Evolutionary conservation across 2,888 invertebrate species (phyloP), one percentile per base, ranked within the genome.

Genomic region (Nymphalis urticae): DNA sequence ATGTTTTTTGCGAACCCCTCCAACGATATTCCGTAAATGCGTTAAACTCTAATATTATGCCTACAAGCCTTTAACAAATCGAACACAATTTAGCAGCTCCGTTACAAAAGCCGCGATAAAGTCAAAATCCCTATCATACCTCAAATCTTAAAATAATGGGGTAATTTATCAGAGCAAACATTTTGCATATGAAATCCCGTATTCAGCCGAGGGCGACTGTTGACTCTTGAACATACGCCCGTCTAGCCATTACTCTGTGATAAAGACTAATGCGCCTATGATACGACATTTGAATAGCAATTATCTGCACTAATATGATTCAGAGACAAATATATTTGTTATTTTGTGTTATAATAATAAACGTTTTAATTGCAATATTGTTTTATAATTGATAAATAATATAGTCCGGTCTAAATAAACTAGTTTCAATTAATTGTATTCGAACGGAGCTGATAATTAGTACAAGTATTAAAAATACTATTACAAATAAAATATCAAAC

Each of bases 141-240:
- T 78, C 81, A 84, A 87, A 88, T 89, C 85, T 87, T 85, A 82
- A 88, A 75, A 83, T 87, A 90, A 91, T 91, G 79, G 86, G 84
- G 83, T 80, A 81, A 90, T 92, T 90, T 92, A 80, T 92, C 88
- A 89, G 79, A 73, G 78, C 73, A 77, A 76, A 82, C 84, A 83
- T 82, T 88, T 87, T 89, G 90, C 92, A 90, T 91, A 85, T 89
- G 85, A 85, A 86, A 86, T 86, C 85, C 80, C 79, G 82, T 81
- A 80, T 80, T 79, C 75, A 72, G 77, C 83, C 82, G 80, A 78
- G 81, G 85, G 87, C 85, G 84, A 84, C 80, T 82, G 84, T 80
- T 81, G 82, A 79, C 80, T 81, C 78, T 63, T 71, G 67, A 70
- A 73, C 75, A 75, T 70, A 70, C 73, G 54, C 66, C 62, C 70